A percentile compares a stretch with the other conserved stretches of the same genome.
Evolutionary conservation across 2,113 vertebrate genomes (phyloP).

Genomic region (Leuciscus idus): DNA sequence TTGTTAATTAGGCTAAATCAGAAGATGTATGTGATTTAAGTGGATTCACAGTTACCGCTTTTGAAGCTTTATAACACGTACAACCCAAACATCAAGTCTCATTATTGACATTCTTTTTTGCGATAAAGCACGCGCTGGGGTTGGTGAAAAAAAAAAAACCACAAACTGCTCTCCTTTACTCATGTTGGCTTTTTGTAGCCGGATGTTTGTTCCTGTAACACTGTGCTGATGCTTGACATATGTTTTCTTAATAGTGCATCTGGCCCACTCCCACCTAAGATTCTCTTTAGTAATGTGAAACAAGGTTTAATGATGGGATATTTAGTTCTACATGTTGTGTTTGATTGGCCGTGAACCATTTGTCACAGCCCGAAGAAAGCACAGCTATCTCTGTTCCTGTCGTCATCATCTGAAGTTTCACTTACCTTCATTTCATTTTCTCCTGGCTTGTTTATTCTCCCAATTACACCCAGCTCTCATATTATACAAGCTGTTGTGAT

Average conservation of each 20-base stretch:
- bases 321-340: slow-evolving; percentile 1
- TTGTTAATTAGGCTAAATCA: too few species aligned
- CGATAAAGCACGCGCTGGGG: too few species aligned
- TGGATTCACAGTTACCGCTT: too few species aligned
- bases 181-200: slow-evolving; percentile 11
- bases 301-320: neutral
- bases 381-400: slow-evolving; percentile 9
- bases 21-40: too few species aligned
- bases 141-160: neutral
- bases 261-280: neutral
- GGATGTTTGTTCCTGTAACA: slow-evolving; percentile 9
- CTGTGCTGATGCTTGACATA: neutral
- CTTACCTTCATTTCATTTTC: slow-evolving; percentile 21
- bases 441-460: slow-evolving; percentile 7
- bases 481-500: slow-evolving; percentile 39
- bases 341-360: slow-evolving; percentile 16
- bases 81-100: too few species aligned
- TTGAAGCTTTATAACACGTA: too few species aligned
- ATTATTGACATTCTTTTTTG: too few species aligned
- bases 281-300: neutral
- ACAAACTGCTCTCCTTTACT: neutral
- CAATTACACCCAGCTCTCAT: slow-evolving; percentile 24
- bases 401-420: neutral
- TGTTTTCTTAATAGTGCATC: neutral
- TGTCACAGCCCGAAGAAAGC: neutral